Conservation (phyloP, 2,797 vertebrate species). For the Anableps anableps region DNA sequence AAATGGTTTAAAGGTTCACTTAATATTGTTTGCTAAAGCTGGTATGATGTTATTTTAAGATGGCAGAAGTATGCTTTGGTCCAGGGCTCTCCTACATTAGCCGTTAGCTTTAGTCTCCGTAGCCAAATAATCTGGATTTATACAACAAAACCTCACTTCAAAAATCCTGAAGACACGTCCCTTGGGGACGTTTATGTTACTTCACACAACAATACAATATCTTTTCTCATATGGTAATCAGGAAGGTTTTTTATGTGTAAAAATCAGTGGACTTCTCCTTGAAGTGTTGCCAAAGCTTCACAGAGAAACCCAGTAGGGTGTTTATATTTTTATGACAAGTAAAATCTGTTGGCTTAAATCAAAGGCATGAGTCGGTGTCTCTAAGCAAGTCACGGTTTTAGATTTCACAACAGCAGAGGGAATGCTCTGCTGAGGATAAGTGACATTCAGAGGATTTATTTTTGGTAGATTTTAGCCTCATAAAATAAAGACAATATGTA, state of each 20-base stretch:
- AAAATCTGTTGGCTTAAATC: constrained; percentile 37
- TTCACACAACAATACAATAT: background rate
- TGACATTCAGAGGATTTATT: constrained; percentile 63
- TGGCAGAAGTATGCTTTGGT: background rate
- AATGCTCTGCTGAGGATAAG: constrained; percentile 46
- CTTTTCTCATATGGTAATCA: background rate
- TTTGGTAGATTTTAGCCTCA: constrained; percentile 66
- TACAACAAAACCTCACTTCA: background rate
- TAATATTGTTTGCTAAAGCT: background rate
- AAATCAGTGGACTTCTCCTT: constrained; percentile 35
- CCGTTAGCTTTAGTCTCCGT: background rate
- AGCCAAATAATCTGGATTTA: background rate
- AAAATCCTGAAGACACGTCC: background rate
- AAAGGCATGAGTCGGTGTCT: constrained; percentile 41
- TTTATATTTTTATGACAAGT: constrained; percentile 15
- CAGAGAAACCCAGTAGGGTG: constrained; percentile 1
- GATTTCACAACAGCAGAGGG: constrained; percentile 26
- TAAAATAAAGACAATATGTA: constrained; percentile 53
- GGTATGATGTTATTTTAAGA: background rate
- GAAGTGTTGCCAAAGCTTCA: background rate
- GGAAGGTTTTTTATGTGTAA: constrained; percentile 3
- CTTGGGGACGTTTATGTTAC: background rate
- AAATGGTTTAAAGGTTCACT: background rate
- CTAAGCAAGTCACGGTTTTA: constrained; percentile 23
- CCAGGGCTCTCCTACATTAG: background rate